phyloP scores from a whole-genome alignment of 2,113 vertebrate species.

The Xiphorhynchus elegans region DNA sequence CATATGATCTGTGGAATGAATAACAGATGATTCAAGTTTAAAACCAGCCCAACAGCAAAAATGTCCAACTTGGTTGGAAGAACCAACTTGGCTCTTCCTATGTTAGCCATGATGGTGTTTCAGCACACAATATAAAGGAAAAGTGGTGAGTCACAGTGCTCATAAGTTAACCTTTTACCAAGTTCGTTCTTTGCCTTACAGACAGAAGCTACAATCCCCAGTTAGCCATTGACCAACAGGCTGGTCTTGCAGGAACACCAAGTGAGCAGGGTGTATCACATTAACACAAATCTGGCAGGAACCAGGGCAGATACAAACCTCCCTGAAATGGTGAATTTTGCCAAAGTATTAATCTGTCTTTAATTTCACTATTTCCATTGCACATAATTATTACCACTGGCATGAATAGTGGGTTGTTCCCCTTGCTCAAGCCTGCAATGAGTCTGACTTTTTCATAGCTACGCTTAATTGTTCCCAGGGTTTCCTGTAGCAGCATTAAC shows the following conservation, averaged over 20 bases:
- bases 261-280: not conserved
- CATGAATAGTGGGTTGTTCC: not conserved
- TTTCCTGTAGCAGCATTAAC: not conserved
- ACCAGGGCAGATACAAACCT: not conserved
- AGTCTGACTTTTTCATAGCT: not conserved
- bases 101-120: not conserved
- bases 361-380: not conserved
- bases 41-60: not conserved
- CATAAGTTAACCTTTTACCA: not conserved
- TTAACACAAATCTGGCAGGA: not conserved
- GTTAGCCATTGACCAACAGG: not conserved
- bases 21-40: not conserved
- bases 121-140: not conserved
- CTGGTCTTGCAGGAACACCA: not conserved
- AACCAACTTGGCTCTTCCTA: not conserved
- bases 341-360: slow-evolving; percentile 3
- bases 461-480: not conserved
- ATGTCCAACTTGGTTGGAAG: not conserved
- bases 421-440: not conserved
- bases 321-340: not conserved
- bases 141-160: not conserved
- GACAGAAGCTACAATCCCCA: not conserved
- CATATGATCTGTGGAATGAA: not conserved
- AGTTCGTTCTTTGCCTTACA: not conserved
- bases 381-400: not conserved